A percentile compares a stretch with the other conserved stretches of the same genome.
phyloP scores from a whole-genome alignment of 2,797 vertebrate genomes.

The Scyliorhinus canicula region DNA sequence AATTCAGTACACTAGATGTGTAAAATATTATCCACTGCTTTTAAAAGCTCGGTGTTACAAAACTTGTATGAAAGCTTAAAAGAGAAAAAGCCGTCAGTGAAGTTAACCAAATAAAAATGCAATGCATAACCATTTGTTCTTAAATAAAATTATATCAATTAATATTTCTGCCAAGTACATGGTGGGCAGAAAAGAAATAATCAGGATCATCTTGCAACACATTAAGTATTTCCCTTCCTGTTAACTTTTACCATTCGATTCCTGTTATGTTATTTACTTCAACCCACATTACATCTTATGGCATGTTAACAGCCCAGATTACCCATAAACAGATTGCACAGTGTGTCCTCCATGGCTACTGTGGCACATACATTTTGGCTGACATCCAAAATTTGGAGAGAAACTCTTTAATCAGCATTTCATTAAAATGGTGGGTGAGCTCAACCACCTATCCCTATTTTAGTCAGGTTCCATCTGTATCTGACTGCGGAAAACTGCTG shows the following conservation, averaged over 20 bases:
- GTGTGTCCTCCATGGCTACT: background rate
- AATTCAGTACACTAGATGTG: background rate
- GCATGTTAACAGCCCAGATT: conserved; percentile 9
- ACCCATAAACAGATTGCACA: background rate
- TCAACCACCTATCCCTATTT: background rate
- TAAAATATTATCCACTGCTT: background rate
- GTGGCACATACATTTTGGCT: background rate
- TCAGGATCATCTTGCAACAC: background rate
- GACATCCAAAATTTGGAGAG: background rate
- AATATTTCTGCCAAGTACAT: background rate
- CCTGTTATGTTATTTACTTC: background rate
- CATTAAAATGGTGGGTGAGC: background rate
- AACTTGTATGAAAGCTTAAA: background rate
- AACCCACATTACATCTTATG: background rate
- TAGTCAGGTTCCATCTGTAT: background rate
- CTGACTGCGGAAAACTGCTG: background rate
- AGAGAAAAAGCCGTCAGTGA: background rate
- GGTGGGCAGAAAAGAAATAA: background rate
- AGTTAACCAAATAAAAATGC: background rate
- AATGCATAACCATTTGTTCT: background rate
- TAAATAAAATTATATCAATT: background rate
- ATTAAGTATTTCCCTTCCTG: background rate
- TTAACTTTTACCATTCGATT: background rate
- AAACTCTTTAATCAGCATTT: conserved; percentile 14
- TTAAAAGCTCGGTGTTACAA: background rate